Percentiles rank a stretch among this genome's conserved stretches.
These are phyloP conservation scores for Hypomecis punctinalis DNA, from an alignment of 2,888 invertebrate genomes.

Conservation along the genomic window DNA sequence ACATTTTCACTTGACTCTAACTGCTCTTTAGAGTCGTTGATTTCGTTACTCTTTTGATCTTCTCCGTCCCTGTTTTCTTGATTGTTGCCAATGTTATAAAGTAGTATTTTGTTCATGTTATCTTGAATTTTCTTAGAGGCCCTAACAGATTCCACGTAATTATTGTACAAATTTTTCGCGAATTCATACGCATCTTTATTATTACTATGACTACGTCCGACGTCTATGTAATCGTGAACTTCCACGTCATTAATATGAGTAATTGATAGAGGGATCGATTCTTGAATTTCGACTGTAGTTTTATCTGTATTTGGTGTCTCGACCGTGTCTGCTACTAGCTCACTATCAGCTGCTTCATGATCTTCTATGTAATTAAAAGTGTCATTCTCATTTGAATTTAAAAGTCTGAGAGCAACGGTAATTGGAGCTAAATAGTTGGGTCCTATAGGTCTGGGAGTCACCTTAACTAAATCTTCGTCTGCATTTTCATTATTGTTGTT, in stretches of 20 bases:
- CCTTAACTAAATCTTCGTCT: conserved; percentile 64
- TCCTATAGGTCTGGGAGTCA: conserved; percentile 84
- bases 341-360: conserved; percentile 72
- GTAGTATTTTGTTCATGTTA: conserved; percentile 59
- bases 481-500: conserved; percentile 42
- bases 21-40: conserved; percentile 59
- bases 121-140: conserved; percentile 69
- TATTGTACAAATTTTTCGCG: conserved; percentile 65
- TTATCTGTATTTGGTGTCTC: conserved; percentile 72
- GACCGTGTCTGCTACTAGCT: conserved; percentile 68
- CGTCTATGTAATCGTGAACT: conserved; percentile 75
- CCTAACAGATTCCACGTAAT: conserved; percentile 69
- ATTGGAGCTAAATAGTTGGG: conserved; percentile 86
- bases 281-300: conserved; percentile 87
- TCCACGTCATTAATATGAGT: conserved; percentile 79
- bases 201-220: conserved; percentile 67
- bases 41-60: conserved; percentile 45
- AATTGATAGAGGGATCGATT: conserved; percentile 85
- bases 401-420: conserved; percentile 84
- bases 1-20: conserved; percentile 69
- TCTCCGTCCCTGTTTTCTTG: conserved; percentile 58
- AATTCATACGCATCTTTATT: conserved; percentile 59
- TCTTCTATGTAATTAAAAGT: conserved; percentile 71
- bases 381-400: conserved; percentile 67
- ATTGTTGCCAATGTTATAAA: conserved; percentile 58